Evolutionary conservation across 2,113 vertebrate genomes (phyloP).

Genomic region (Toxostoma redivivum): DNA sequence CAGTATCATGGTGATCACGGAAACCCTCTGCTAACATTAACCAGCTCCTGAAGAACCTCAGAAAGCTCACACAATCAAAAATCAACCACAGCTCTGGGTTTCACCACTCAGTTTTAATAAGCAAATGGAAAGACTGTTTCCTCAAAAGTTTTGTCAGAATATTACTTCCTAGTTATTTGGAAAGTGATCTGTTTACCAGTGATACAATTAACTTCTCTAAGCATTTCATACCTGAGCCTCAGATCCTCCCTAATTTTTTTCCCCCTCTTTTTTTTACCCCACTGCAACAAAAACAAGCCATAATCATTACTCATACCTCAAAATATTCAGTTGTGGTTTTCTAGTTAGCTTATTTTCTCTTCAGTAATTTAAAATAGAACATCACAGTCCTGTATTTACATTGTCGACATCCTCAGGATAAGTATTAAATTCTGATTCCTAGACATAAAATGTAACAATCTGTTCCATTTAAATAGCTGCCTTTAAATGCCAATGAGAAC

Average conservation of each 20-base stretch:
- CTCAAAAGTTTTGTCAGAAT: neutral
- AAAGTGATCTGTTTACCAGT: neutral
- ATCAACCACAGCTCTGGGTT: neutral
- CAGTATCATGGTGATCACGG: neutral
- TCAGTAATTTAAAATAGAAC: neutral
- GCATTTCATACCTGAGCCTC: neutral
- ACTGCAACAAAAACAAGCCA: neutral
- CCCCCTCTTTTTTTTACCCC: too few species aligned
- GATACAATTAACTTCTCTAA: neutral
- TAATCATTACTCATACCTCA: neutral
- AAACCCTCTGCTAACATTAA: neutral
- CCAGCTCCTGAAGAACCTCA: neutral
- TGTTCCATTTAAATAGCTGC: neutral
- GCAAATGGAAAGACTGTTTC: neutral
- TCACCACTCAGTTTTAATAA: neutral
- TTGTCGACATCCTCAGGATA: neutral
- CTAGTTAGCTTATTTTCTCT: neutral
- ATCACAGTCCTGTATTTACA: neutral
- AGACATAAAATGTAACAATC: neutral
- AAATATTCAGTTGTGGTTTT: constrained; percentile 5
- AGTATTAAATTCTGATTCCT: neutral
- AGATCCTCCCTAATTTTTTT: neutral
- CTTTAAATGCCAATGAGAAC: neutral
- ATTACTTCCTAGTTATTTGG: neutral
- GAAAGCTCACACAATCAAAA: neutral